A percentile compares a stretch with the other conserved stretches of the same genome.
These are phyloP conservation scores for Craseonycteris thonglongyai DNA, from an alignment of 2,113 vertebrate species.

Conservation along the genomic window DNA sequence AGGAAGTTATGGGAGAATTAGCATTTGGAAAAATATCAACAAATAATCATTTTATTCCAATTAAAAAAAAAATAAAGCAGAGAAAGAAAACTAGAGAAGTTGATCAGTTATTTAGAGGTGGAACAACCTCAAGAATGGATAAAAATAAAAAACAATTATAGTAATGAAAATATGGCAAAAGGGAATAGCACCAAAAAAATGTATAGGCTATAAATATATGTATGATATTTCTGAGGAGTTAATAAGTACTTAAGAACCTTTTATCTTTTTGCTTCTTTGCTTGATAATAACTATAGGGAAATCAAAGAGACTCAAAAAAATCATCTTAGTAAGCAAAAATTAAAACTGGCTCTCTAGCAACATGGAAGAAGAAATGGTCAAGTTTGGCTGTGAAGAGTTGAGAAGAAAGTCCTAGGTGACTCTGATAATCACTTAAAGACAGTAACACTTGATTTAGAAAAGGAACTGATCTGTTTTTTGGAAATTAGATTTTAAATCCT, in stretches of 20 bases:
- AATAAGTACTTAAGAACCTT: not conserved
- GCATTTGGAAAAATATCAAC: constrained; percentile 6
- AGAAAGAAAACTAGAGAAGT: not conserved
- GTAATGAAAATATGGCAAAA: not conserved
- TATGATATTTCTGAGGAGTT: not conserved
- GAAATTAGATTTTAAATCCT: constrained; percentile 14
- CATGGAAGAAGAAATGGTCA: not conserved
- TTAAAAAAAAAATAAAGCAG: not conserved
- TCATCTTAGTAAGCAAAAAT: not conserved
- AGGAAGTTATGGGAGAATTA: not conserved
- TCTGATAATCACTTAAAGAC: not conserved
- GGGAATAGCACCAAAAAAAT: not conserved
- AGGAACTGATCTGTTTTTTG: not conserved
- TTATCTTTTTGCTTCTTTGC: not conserved
- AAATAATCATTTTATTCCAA: not conserved
- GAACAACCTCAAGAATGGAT: constrained; percentile 1
- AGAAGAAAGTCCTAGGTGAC: not conserved
- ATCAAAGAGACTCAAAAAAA: constrained; percentile 1
- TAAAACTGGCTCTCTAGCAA: not conserved
- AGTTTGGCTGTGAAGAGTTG: not conserved
- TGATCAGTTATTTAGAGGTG: not conserved
- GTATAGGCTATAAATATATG: not conserved
- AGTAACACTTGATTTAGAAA: not conserved
- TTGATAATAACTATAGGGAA: constrained; percentile 15
- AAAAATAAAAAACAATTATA: constrained; percentile 9